Percentiles rank a stretch among this genome's conserved stretches.
phyloP scores from a whole-genome alignment of 2,797 vertebrate species.

The Myotis findleyi region DNA sequence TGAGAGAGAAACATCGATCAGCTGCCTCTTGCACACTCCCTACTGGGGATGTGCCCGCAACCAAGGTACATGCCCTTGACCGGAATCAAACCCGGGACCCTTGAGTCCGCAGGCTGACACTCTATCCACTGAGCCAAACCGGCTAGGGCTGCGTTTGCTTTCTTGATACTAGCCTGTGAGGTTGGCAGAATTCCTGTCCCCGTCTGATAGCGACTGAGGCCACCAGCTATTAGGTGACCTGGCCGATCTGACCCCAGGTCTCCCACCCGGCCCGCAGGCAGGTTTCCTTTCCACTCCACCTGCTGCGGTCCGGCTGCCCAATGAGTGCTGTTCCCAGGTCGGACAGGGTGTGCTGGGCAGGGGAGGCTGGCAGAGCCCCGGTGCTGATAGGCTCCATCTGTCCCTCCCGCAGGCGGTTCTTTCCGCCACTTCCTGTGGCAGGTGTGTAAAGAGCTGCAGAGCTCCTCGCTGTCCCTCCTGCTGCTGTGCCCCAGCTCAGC shows the following conservation, averaged over 20 bases:
- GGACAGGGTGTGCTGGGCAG: neutral
- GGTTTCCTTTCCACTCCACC: neutral
- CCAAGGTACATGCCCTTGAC: no score
- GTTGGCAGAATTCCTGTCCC: neutral
- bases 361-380: rapidly evolving
- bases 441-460: slow-evolving; percentile 98
- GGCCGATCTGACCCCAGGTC: neutral
- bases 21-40: no score
- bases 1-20: no score
- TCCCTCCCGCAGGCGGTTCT: slow-evolving; percentile 92
- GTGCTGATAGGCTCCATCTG: neutral
- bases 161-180: rapidly evolving
- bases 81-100: no score
- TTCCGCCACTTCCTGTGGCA: slow-evolving; percentile 99
- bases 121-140: no score
- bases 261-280: rapidly evolving
- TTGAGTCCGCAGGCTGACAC: no score
- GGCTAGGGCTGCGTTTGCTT: no score
- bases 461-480: slow-evolving; percentile 95
- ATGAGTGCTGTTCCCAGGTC: rapidly evolving
- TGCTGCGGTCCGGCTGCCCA: no score
- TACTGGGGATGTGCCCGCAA: no score
- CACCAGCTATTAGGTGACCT: neutral
- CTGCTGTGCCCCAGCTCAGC: slow-evolving; percentile 96
- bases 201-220: neutral